Evolutionary conservation across 2,797 vertebrate species (phyloP).

Genomic region (Mus spretus): DNA sequence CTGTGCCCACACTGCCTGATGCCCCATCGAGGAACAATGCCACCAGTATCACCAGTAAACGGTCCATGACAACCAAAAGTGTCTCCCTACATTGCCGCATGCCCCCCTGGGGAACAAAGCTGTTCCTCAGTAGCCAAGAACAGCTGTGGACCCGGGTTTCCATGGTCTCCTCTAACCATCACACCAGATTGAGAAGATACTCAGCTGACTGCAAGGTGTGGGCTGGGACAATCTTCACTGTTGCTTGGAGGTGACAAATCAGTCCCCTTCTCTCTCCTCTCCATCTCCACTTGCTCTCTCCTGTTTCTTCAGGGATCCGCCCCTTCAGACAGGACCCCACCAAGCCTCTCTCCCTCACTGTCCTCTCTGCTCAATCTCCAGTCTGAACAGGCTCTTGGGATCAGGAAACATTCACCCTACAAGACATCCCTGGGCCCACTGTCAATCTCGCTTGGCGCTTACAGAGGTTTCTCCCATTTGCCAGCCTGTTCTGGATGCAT

Average conservation of each 20-base stretch:
- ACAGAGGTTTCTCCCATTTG: constrained; percentile 79
- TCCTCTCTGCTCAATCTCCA: neutral
- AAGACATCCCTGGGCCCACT: neutral
- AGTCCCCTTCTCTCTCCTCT: neutral
- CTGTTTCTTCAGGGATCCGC: neutral
- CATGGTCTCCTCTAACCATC: too few species aligned
- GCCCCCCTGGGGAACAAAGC: neutral
- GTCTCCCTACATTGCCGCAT: neutral
- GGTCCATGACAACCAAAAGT: neutral
- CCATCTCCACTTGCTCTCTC: neutral
- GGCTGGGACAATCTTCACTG: neutral
- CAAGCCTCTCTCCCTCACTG: too few species aligned
- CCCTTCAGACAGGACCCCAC: neutral
- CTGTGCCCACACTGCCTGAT: neutral
- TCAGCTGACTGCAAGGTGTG: neutral
- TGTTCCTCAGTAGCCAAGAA: neutral
- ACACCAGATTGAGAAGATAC: neutral
- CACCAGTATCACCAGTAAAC: too few species aligned
- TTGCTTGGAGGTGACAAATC: neutral
- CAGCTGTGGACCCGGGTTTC: neutral
- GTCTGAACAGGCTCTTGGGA: rapidly evolving
- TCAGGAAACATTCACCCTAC: constrained; percentile 58
- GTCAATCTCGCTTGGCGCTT: constrained; percentile 86
- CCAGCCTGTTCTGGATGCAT: constrained; percentile 70
- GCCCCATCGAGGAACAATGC: neutral